phyloP scores from a whole-genome alignment of 1,140 invertebrate species.

The Brachionus manjavacas region DNA sequence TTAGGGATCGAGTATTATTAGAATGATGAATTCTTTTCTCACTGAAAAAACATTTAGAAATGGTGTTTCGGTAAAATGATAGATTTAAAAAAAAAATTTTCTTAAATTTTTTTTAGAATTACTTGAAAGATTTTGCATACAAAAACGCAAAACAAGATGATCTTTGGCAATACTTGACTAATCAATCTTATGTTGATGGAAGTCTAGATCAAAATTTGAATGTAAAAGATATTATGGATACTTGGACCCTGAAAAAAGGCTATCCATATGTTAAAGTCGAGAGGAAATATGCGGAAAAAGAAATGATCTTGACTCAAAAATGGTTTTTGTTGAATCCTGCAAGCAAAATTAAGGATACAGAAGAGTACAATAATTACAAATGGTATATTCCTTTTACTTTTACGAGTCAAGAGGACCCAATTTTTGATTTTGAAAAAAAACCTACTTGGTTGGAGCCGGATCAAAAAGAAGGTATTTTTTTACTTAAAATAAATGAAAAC shows the following conservation, averaged over 20 bases:
- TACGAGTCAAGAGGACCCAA: slow-evolving; percentile 44
- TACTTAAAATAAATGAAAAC: not conserved
- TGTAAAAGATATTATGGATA: slow-evolving; percentile 46
- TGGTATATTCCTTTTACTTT: slow-evolving; percentile 46
- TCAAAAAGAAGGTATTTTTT: slow-evolving; percentile 3
- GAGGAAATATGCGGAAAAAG: slow-evolving; percentile 55
- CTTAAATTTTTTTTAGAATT: slow-evolving; percentile 37
- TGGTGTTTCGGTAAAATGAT: slow-evolving; percentile 57
- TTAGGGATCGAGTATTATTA: slow-evolving; percentile 75
- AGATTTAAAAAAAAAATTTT: not conserved
- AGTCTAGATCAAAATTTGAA: not conserved
- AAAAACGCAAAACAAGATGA: slow-evolving; percentile 50
- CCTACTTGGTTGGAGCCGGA: slow-evolving; percentile 56
- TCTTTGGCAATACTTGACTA: slow-evolving; percentile 51
- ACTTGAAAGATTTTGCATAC: slow-evolving; percentile 49
- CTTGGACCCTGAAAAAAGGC: slow-evolving; percentile 47
- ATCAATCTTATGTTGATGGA: slow-evolving; percentile 42
- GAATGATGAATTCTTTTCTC: slow-evolving; percentile 50
- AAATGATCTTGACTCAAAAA: slow-evolving; percentile 66
- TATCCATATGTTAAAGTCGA: slow-evolving; percentile 45
- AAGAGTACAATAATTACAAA: slow-evolving; percentile 40
- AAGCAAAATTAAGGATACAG: not conserved
- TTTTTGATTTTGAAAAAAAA: slow-evolving; percentile 43
- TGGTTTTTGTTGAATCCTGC: slow-evolving; percentile 51
- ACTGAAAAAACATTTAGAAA: slow-evolving; percentile 48